A percentile compares a stretch with the other conserved stretches of the same genome.
phyloP scores from a whole-genome alignment of 2,888 invertebrate species.

The Chaetogeoica ovagalla region DNA sequence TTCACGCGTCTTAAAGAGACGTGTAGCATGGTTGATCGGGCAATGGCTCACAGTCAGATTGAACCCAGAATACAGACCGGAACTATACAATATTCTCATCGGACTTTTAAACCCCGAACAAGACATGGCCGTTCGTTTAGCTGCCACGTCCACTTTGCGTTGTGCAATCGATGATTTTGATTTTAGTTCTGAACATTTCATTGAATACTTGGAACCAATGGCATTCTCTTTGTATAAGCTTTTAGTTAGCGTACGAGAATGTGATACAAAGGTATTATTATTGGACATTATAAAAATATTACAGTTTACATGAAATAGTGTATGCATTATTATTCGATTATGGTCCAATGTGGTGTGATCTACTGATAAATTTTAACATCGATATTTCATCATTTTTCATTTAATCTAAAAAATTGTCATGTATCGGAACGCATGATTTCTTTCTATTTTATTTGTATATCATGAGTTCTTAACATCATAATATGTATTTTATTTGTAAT shows the following conservation, averaged over 20 bases:
- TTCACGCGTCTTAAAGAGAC: slow-evolving; percentile 79
- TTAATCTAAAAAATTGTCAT: too few relatives aligned
- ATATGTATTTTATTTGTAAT: too few relatives aligned
- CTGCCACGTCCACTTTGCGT: slow-evolving; percentile 82
- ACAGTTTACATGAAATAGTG: neutral
- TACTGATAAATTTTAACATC: too few relatives aligned
- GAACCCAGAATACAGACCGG: slow-evolving; percentile 75
- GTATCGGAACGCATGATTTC: too few relatives aligned
- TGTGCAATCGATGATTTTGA: slow-evolving; percentile 89
- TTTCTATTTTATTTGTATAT: too few relatives aligned
- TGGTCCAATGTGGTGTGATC: too few relatives aligned
- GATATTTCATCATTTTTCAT: too few relatives aligned
- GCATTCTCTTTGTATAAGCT: slow-evolving; percentile 79
- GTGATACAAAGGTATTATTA: slow-evolving; percentile 80
- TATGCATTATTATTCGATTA: neutral
- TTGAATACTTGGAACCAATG: slow-evolving; percentile 74
- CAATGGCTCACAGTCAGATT: slow-evolving; percentile 76
- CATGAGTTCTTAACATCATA: too few relatives aligned
- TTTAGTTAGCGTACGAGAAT: slow-evolving; percentile 84
- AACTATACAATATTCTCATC: slow-evolving; percentile 77
- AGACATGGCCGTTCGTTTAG: slow-evolving; percentile 85
- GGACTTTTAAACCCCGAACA: slow-evolving; percentile 75
- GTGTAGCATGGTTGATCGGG: slow-evolving; percentile 83
- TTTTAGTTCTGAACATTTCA: slow-evolving; percentile 83
- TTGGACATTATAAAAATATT: too few relatives aligned